Percentiles rank a stretch among this genome's conserved stretches.
Conservation (phyloP, 2,113 vertebrate species). For the Bettongia penicillata region DNA sequence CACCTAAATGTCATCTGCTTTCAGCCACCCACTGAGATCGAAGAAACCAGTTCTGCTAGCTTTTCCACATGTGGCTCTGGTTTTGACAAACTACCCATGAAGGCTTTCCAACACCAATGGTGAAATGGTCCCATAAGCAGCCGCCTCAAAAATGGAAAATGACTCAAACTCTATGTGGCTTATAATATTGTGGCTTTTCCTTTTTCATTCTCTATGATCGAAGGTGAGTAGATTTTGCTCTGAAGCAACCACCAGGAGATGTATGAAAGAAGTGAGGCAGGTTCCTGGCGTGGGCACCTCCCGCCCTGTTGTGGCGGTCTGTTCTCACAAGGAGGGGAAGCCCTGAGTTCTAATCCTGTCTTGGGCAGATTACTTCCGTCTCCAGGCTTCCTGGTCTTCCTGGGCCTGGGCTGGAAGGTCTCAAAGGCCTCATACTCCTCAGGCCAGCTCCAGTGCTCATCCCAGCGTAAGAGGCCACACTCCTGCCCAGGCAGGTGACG, state of each 20-base stretch:
- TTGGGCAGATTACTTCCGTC: background rate
- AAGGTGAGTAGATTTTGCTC: background rate
- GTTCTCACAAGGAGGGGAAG: background rate
- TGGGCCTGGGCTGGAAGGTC: background rate
- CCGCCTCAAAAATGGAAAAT: constrained; percentile 13
- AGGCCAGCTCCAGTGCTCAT: background rate
- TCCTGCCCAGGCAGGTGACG: background rate
- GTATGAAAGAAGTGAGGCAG: background rate
- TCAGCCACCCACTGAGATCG: constrained; percentile 28
- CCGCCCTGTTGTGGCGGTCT: background rate
- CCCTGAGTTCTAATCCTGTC: background rate
- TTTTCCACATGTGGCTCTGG: constrained; percentile 42
- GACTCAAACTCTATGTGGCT: background rate
- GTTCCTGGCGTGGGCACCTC: background rate
- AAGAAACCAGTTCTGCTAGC: constrained; percentile 64
- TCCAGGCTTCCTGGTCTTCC: background rate
- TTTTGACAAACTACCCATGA: background rate
- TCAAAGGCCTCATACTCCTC: background rate
- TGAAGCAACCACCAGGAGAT: background rate
- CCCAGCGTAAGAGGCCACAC: background rate
- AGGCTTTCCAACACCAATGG: background rate
- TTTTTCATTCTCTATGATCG: background rate
- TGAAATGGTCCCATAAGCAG: background rate
- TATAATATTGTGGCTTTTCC: background rate
- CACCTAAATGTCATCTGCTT: constrained; percentile 24